A percentile compares a stretch with the other conserved stretches of the same genome.
Conservation (phyloP, 2,888 invertebrate species). For the Luperina nickerlii region DNA sequence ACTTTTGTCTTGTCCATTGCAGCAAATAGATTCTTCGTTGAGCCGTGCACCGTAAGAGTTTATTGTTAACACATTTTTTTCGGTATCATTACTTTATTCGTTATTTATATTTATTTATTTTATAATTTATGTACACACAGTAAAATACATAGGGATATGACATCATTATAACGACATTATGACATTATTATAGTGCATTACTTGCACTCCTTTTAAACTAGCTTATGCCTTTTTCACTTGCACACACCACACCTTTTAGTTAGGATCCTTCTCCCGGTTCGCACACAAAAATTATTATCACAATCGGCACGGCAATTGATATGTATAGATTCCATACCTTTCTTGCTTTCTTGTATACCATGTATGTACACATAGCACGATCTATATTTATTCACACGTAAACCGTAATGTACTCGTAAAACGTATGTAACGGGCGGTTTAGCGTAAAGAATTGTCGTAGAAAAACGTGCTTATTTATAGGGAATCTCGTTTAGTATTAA, state of each 20-base stretch:
- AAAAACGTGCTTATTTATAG: slow-evolving; percentile 39
- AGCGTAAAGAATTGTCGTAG: slow-evolving; percentile 34
- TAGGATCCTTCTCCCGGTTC: no score
- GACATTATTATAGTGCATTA: neutral
- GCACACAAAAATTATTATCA: no score
- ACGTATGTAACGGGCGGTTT: slow-evolving; percentile 33
- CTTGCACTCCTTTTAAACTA: no score
- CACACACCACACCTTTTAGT: no score
- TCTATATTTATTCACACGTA: slow-evolving; percentile 27
- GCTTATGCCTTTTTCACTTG: no score
- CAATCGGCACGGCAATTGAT: neutral
- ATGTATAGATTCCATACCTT: neutral
- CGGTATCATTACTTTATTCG: neutral
- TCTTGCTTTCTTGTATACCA: neutral
- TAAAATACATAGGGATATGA: no score
- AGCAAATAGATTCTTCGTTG: slow-evolving; percentile 41
- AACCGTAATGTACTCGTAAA: slow-evolving; percentile 39
- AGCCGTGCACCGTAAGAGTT: slow-evolving; percentile 19
- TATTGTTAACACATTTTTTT: slow-evolving; percentile 29
- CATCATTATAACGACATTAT: no score
- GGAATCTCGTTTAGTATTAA: slow-evolving; percentile 70
- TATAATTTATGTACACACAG: no score
- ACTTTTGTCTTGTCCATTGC: slow-evolving; percentile 60
- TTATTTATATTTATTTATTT: no score
- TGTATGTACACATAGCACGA: neutral